Conservation (phyloP, 2,888 invertebrate genomes). For the Napeogenes inachia region DNA sequence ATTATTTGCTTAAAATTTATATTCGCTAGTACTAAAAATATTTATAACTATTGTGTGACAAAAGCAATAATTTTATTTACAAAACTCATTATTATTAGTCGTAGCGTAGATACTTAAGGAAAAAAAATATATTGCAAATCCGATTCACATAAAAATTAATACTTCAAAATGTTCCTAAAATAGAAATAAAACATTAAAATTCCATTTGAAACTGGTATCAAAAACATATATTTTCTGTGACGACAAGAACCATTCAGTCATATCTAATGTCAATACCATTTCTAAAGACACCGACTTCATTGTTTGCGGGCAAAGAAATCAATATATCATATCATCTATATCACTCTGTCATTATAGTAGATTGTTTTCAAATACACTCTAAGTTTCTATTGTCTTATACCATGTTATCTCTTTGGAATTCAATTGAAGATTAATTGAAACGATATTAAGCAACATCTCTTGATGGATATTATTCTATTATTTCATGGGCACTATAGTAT, state of each 20-base stretch:
- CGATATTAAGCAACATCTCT: not conserved
- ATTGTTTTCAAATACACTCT: constrained; percentile 53
- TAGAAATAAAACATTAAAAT: not conserved
- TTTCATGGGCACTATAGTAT: not conserved
- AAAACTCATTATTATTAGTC: too few relatives aligned
- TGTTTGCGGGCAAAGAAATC: constrained; percentile 40
- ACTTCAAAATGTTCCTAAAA: not conserved
- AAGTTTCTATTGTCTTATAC: constrained; percentile 36
- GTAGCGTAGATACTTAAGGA: too few relatives aligned
- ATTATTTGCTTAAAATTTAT: too few relatives aligned
- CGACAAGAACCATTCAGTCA: constrained; percentile 42
- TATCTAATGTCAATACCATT: constrained; percentile 40
- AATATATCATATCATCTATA: constrained; percentile 47
- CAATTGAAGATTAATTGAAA: constrained; percentile 14
- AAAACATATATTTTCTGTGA: not conserved
- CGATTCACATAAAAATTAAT: too few relatives aligned
- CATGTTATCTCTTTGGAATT: constrained; percentile 20
- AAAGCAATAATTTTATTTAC: too few relatives aligned
- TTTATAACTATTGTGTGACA: too few relatives aligned
- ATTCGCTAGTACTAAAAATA: too few relatives aligned
- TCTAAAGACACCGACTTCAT: constrained; percentile 40
- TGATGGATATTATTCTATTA: not conserved
- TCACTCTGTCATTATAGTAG: constrained; percentile 33
- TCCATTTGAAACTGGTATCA: not conserved
- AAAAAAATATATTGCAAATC: too few relatives aligned